These are phyloP conservation scores for Smittia aterrima DNA, from an alignment of 2,888 invertebrate species.

Conservation along the genomic window DNA sequence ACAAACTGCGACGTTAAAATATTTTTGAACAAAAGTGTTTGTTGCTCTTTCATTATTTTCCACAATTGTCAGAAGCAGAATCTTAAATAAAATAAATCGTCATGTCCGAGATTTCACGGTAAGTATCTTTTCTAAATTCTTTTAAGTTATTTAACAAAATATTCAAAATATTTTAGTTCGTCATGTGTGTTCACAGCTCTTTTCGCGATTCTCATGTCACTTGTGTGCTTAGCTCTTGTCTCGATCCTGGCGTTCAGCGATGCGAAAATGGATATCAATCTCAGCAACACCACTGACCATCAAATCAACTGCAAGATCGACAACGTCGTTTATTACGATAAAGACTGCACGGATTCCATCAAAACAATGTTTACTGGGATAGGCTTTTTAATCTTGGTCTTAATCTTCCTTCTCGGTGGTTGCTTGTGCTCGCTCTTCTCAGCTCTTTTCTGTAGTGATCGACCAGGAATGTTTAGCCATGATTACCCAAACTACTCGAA, in stretches of 20 bases:
- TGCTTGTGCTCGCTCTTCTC: background rate
- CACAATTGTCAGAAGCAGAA: too few relatives aligned
- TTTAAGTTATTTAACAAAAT: too few relatives aligned
- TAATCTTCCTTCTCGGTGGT: background rate
- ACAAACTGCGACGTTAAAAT: too few relatives aligned
- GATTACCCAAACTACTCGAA: conserved; percentile 18
- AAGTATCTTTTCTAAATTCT: too few relatives aligned
- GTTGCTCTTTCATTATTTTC: too few relatives aligned
- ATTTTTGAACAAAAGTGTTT: too few relatives aligned
- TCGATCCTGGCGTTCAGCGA: background rate
- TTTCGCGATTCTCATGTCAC: too few relatives aligned
- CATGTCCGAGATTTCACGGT: too few relatives aligned
- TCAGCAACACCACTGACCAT: conserved; percentile 1
- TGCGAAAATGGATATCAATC: background rate
- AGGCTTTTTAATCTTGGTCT: background rate
- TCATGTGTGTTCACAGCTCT: too few relatives aligned
- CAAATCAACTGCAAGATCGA: conserved; percentile 6
- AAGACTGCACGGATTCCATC: conserved; percentile 14
- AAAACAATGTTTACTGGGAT: background rate
- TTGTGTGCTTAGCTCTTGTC: too few relatives aligned
- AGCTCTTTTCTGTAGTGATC: background rate
- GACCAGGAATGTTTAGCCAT: background rate
- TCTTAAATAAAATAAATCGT: too few relatives aligned
- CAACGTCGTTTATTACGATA: conserved; percentile 4
- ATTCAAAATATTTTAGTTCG: too few relatives aligned